Evolutionary conservation across 2,888 invertebrate genomes (phyloP).

Genomic region (Andrena flavipes): DNA sequence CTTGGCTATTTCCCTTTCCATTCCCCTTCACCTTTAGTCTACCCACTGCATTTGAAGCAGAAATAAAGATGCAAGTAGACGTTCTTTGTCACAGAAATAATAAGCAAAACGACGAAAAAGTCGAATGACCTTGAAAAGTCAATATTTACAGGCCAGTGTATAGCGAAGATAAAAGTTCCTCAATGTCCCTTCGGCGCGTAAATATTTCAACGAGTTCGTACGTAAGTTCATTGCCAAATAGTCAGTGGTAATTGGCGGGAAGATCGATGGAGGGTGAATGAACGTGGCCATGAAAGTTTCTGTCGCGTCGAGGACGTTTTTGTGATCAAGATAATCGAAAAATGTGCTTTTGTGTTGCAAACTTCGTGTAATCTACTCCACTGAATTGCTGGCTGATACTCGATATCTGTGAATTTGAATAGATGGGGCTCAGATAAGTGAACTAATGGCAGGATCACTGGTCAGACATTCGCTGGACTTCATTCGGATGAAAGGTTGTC

Average conservation of each 20-base stretch:
- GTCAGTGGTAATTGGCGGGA: slow-evolving; percentile 3
- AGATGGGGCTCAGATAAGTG: neutral
- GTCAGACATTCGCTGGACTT: neutral
- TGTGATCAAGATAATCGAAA: neutral
- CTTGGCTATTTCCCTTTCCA: too few species aligned
- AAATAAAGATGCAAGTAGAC: too few species aligned
- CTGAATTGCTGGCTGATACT: neutral
- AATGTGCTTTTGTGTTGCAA: neutral
- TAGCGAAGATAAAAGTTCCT: neutral
- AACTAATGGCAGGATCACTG: neutral
- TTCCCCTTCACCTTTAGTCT: too few species aligned
- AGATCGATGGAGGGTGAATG: slow-evolving; percentile 43
- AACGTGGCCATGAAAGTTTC: slow-evolving; percentile 27
- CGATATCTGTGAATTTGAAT: neutral
- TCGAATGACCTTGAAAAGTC: neutral
- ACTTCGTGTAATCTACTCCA: neutral
- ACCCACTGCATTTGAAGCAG: too few species aligned
- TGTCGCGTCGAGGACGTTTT: slow-evolving; percentile 9
- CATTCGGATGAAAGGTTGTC: neutral
- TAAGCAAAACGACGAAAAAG: neutral
- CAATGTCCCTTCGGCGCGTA: neutral
- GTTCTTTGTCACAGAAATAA: neutral
- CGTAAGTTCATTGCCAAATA: slow-evolving; percentile 28
- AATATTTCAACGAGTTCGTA: slow-evolving; percentile 30
- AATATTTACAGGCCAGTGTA: neutral